Conservation (phyloP, 2,888 invertebrate genomes). For the Spialia ferax region DNA sequence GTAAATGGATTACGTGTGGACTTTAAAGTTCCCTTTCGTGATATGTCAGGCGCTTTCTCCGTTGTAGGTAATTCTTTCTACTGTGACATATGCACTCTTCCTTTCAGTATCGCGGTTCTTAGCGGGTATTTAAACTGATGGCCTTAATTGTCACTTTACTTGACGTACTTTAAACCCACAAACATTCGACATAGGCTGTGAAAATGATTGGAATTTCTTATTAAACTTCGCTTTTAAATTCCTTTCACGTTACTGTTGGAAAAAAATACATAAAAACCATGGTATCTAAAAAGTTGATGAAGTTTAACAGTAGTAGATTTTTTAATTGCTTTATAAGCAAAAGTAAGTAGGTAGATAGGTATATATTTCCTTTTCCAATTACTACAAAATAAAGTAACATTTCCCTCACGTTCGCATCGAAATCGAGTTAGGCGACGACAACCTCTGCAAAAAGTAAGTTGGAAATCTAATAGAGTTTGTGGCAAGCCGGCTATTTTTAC, state of each 20-base stretch:
- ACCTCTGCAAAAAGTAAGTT: conserved; percentile 81
- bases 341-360: conserved; percentile 46
- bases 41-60: conserved; percentile 80
- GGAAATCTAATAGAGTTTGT: conserved; percentile 85
- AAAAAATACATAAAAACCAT: not conserved
- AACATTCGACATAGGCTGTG: not conserved
- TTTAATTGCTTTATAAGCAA: conserved; percentile 57
- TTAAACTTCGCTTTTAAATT: not conserved
- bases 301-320: conserved; percentile 51
- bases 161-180: not conserved
- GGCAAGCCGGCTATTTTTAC: conserved; percentile 81
- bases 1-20: conserved; percentile 66
- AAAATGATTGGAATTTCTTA: not conserved
- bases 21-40: conserved; percentile 81
- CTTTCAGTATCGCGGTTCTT: conserved; percentile 73
- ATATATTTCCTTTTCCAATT: conserved; percentile 62
- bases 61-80: conserved; percentile 70
- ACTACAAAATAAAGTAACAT: conserved; percentile 76
- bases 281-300: conserved; percentile 2
- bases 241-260: not conserved
- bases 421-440: conserved; percentile 80
- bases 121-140: conserved; percentile 42
- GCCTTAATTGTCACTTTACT: not conserved
- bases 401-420: conserved; percentile 82
- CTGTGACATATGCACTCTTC: conserved; percentile 82